Evolutionary conservation across 1,140 invertebrate genomes (phyloP).

Genomic region (Tachypleus tridentatus): DNA sequence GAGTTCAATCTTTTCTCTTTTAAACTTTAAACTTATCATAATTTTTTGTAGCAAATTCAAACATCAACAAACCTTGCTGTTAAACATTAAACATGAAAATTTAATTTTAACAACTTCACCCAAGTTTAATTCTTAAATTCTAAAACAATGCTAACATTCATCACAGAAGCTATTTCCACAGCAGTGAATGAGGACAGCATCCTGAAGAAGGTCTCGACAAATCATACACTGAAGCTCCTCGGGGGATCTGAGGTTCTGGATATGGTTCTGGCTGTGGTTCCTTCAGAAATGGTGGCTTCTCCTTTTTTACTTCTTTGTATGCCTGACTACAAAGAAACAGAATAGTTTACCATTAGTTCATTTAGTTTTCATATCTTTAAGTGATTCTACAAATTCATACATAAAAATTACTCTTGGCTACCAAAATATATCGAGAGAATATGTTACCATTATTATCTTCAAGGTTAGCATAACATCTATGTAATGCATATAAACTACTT

Average conservation of each 20-base stretch:
- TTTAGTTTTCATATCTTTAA: no score
- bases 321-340: slow-evolving; percentile 49
- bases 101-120: no score
- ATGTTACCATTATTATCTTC: no score
- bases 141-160: slow-evolving; percentile 65
- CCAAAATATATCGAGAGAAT: neutral
- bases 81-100: no score
- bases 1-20: no score
- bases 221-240: slow-evolving; percentile 81
- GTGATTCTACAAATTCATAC: no score
- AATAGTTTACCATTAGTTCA: neutral
- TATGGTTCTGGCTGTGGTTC: slow-evolving; percentile 38
- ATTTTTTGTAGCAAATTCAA: no score
- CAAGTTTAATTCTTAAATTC: neutral
- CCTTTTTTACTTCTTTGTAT: slow-evolving; percentile 57
- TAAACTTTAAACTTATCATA: no score
- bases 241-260: slow-evolving; percentile 60
- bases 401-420: no score
- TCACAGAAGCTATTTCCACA: slow-evolving; percentile 97
- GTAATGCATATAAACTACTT: no score
- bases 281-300: slow-evolving; percentile 46
- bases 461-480: no score
- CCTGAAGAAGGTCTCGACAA: slow-evolving; percentile 83
- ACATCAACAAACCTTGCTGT: no score
- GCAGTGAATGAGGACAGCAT: slow-evolving; percentile 93